Base-by-base conservation (phyloP, 2,888 invertebrate species). In the Andrena trimmerana region DNA sequence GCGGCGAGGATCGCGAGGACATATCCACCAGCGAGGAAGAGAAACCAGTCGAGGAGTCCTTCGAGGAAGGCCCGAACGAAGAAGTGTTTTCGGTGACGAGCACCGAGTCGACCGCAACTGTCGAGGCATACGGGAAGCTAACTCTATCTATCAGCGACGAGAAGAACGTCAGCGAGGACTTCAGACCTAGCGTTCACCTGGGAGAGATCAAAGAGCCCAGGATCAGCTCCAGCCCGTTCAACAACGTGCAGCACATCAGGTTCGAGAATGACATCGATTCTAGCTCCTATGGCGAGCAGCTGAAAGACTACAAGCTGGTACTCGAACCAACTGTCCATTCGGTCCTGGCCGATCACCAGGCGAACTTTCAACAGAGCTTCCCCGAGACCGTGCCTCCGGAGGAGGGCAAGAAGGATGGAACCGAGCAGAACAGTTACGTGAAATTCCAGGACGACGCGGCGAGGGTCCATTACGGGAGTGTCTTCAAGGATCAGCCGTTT, bases 111-210 rank as follows among this genome's bases (percentile, higher is more conserved):
- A 10, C 60, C 5, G 59, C 31, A 5, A 63, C 57, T 3, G 6
- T 42, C 1, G 52, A 52, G 13, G 10, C 65, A 0, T 20, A 36
- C 13, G 29, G 8, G 4, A 68, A 70, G 48, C 16, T 42, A 2
- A 69, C 60, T 1, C 10, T 54, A 10, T 31, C 60, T 27, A 5
- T 57, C 31, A 10, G 27, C 16, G 20, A 20, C 2, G 63, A 50
- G n/a, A 60, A 60, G 7, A 29, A 85, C 27, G 10, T 31, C 2
- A 50, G 69, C 48, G 3, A 10, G 5, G 59, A 57, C 5, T 89
- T 89, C 54, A 85, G 82, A 29, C 92, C 93, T 8, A 93, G 93
- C 76, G 63, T 87, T 7, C 92, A 92, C 63, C 85, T 93, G 0
- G 92, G 92, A 0, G 88, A 87, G 48, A 91, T 92, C 73, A 85